A percentile compares a stretch with the other conserved stretches of the same genome.
Evolutionary conservation across 1,140 invertebrate genomes (phyloP).

Genomic region (Helicorthomorpha holstii): DNA sequence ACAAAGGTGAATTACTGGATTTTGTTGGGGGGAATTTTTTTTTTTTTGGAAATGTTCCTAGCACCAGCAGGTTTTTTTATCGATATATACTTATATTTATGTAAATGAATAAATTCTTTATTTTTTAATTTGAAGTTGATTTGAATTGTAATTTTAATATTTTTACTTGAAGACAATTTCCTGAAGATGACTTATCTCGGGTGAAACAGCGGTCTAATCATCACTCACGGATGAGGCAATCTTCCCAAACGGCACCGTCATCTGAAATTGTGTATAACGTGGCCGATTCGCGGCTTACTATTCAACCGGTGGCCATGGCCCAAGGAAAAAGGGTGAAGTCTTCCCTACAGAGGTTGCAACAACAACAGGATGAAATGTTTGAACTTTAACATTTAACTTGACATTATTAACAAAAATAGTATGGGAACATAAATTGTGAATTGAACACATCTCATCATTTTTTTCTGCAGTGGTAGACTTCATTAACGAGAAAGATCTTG

Average conservation of each 20-base stretch:
- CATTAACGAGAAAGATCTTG: not conserved
- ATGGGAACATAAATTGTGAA: not conserved
- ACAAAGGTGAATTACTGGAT: no score
- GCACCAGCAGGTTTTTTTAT: no score
- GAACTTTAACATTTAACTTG: constrained; percentile 45
- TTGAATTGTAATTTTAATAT: no score
- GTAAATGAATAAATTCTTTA: not conserved
- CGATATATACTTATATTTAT: no score
- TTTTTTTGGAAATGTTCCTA: no score
- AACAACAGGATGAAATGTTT: constrained; percentile 71
- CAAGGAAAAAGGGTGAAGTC: constrained; percentile 56
- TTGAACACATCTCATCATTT: no score
- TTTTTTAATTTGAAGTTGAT: constrained; percentile 9
- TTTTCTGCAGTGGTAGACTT: not conserved
- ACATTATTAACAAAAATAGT: not conserved
- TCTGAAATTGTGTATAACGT: not conserved
- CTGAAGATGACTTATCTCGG: no score
- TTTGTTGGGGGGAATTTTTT: no score
- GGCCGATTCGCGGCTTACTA: constrained; percentile 24
- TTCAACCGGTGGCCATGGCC: constrained; percentile 48
- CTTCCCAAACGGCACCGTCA: not conserved
- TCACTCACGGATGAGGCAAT: not conserved
- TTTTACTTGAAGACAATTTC: no score
- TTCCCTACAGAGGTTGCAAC: constrained; percentile 57
- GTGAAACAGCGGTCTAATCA: no score